Evolutionary conservation across 2,888 invertebrate genomes (phyloP), one percentile per base, ranked within the genome.

Genomic region (Tolmerus cingulatus): DNA sequence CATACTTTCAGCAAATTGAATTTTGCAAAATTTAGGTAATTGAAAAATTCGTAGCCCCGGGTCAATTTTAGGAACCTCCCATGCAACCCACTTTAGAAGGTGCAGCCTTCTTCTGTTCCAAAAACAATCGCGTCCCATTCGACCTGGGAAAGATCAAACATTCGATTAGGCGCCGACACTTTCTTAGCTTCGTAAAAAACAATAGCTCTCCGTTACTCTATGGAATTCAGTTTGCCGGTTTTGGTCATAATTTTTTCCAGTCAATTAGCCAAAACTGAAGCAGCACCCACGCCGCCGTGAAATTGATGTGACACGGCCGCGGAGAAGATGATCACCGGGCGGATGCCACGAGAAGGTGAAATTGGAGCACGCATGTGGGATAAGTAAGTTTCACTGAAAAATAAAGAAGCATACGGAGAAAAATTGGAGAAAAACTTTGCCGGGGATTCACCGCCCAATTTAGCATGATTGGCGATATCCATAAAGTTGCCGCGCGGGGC

Each of bases 291-390:
- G 76, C 5, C 19, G 2, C 76, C 76, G 37, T 76, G 37, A 76
- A 76, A 76, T 76, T 76, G 76, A 76, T 76, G 27, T 76, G 34
- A 76, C 34, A 76, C 37, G 76, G 76, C 34, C 9, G 34, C 16
- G n/a, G 34, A 12, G 76, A 76, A 76, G 76, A 76, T 76, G 76
- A 76, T 66, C 66, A 23, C 23, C 23, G 19, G 57, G 66, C 23
- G 66, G 66, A 12, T 66, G 27, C 27, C 27, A 27, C 66, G 23
- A n/a, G n/a, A 37, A 76, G 37, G 76, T 76, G 37, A 76, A 76
- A 76, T 76, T 76, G 76, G 76, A 37, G 76, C 76, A 66, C 66
- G 19, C 66, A 66, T 66, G 66, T 66, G 66, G 66, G 66, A 66
- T 23, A 66, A 66, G 27, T 19, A 51, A 51, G 51, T 23, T 66